Conservation (phyloP, 2,113 vertebrate species). For the Alectura lathami region DNA sequence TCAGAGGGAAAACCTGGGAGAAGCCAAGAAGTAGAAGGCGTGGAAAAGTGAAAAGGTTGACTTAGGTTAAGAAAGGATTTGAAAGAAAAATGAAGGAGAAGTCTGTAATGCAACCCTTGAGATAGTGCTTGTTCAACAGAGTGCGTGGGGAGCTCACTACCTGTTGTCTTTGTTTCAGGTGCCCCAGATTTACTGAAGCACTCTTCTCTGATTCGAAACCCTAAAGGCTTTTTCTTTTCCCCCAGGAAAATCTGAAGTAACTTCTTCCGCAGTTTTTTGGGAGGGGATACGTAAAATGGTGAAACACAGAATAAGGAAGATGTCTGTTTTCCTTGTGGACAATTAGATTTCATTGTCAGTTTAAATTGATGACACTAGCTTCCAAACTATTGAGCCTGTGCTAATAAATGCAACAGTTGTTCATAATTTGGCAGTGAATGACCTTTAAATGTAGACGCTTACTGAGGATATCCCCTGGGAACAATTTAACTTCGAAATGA, state of each 20-base stretch:
- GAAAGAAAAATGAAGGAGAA: background rate
- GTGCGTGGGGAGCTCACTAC: background rate
- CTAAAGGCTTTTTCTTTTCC: background rate
- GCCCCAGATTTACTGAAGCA: background rate
- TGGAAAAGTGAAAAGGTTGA: background rate
- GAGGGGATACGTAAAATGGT: background rate
- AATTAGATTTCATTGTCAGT: constrained; percentile 74
- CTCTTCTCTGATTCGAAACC: background rate
- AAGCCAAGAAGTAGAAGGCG: background rate
- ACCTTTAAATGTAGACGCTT: constrained; percentile 81
- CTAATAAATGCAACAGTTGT: constrained; percentile 86
- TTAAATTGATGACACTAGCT: constrained; percentile 73
- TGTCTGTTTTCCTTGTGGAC: constrained; percentile 51
- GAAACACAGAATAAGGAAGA: constrained; percentile 34
- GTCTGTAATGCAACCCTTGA: background rate
- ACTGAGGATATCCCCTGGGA: constrained; percentile 73
- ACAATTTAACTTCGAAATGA: constrained; percentile 83
- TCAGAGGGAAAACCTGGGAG: background rate
- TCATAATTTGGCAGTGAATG: constrained; percentile 79
- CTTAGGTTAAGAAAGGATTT: background rate
- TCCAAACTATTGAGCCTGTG: constrained; percentile 73
- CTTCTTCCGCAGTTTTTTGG: background rate
- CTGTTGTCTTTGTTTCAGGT: background rate
- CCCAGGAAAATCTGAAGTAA: background rate
- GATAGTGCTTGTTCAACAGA: background rate